Conservation (phyloP, 2,888 invertebrate genomes). For the Xanthostigma xanthostigma region DNA sequence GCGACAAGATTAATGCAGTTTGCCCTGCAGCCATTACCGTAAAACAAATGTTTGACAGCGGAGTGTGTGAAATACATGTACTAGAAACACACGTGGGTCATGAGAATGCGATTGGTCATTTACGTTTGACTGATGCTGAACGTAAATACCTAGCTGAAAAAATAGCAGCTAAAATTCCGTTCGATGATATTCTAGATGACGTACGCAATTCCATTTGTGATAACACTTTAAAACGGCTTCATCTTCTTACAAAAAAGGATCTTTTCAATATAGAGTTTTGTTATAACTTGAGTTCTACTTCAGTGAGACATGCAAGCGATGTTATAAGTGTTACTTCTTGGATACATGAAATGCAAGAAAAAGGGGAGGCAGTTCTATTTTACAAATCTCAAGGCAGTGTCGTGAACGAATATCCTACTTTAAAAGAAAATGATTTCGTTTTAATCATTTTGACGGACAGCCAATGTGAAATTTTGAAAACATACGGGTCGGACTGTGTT, state of each 20-base stretch:
- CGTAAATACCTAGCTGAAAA: conserved; percentile 3
- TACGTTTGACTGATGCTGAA: conserved; percentile 1
- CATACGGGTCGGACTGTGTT: conserved; percentile 14
- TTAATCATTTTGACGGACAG: conserved; percentile 17
- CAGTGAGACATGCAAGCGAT: conserved; percentile 1
- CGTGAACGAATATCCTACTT: conserved; percentile 7
- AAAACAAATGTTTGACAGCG: not conserved
- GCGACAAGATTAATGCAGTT: conserved; percentile 3
- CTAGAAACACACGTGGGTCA: conserved; percentile 4
- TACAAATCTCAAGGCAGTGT: not conserved
- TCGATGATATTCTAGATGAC: conserved; percentile 3
- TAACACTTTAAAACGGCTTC: conserved; percentile 1
- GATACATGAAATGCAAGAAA: not conserved
- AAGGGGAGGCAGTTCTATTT: not conserved
- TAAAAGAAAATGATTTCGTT: conserved; percentile 14
- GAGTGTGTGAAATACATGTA: not conserved
- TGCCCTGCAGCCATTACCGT: conserved; percentile 4
- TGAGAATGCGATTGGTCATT: conserved; percentile 1
- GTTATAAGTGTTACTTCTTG: conserved; percentile 1
- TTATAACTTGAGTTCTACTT: not conserved
- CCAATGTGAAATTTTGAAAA: conserved; percentile 14
- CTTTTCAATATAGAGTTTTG: conserved; percentile 2
- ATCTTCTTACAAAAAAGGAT: conserved; percentile 6
- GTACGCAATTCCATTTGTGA: conserved; percentile 2
- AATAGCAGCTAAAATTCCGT: conserved; percentile 4